Base-by-base conservation (phyloP, 2,888 invertebrate genomes). In the Drosophila planitibia region DNA sequence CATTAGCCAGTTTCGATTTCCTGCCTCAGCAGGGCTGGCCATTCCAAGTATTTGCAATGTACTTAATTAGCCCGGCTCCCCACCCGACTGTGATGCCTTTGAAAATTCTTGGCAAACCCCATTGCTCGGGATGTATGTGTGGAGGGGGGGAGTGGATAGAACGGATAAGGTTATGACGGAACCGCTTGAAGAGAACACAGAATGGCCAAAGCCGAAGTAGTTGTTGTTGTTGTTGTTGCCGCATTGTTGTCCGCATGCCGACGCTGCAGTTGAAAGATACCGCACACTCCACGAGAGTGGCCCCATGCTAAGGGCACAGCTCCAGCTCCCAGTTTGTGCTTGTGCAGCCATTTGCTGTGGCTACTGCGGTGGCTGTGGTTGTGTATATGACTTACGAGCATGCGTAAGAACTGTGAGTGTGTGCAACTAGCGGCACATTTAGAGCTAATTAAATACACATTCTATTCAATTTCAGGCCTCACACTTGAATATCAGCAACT, bases 211-310 rank as follows among this genome's bases (percentile, higher is more conserved):
- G 74, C 63, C 59, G 22, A 57, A 51, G 65, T 57, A 62, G 55
- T 74, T 19, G 41, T 22, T 44, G 41, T 1, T 12, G n/a, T 47
- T 25, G 16, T 16, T 47, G 25, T 25, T 70, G 69, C 69, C 64
- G 76, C 91, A 87, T 90, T 79, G 82, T 69, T 78, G 73, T 61
- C 70, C 74, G 81, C 83, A 90, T 87, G 87, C 87, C 86, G 68
- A 62, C 69, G 79, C 64, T 66, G 78, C 81, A 86, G 82, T 86
- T 90, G 87, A 87, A 87, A 87, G 91, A 90, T 82, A 89, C 87
- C 91, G 90, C 90, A 82, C 82, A 82, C 74, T 73, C 72, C 74
- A 73, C 44, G 39, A 57, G 14, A 75, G 53, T 53, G 58, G 70
- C 65, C 68, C 71, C 71, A 64, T 67, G 55, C 55, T 35, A 80